Conservation (phyloP, 2,797 vertebrate genomes). For the Artibeus jamaicensis region DNA sequence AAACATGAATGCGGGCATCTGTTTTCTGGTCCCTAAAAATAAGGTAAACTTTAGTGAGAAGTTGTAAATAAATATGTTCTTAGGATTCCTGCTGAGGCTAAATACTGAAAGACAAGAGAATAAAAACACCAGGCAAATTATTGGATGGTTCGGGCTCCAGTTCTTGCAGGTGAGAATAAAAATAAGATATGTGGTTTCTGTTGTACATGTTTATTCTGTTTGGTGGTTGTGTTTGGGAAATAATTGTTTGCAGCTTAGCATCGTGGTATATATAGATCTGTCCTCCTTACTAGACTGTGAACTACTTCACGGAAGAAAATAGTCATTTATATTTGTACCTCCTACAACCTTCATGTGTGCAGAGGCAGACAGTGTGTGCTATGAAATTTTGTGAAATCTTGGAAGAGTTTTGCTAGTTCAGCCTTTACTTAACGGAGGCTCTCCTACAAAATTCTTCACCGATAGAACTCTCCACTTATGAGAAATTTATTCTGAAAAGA, state of each 20-base stretch:
- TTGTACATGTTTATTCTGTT: background rate
- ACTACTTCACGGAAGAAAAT: background rate
- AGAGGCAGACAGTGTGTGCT: background rate
- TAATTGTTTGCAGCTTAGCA: background rate
- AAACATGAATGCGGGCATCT: background rate
- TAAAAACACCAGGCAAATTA: background rate
- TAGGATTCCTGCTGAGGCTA: background rate
- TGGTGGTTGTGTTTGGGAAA: background rate
- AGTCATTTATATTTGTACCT: background rate
- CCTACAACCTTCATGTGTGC: background rate
- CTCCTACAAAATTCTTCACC: background rate
- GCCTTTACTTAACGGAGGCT: background rate
- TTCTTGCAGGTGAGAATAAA: background rate
- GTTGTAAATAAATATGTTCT: background rate
- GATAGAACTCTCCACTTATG: background rate
- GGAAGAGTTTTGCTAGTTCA: background rate
- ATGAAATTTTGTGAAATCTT: background rate
- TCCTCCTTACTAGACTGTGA: background rate
- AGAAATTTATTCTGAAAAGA: slow-evolving; percentile 1
- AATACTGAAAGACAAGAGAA: background rate
- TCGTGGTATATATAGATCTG: background rate
- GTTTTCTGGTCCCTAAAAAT: background rate
- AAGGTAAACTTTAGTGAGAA: background rate
- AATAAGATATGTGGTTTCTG: background rate
- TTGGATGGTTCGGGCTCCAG: background rate